These are phyloP conservation scores for Lepetodrilus schrolli DNA, from an alignment of 2,888 invertebrate species.

Conservation along the genomic window DNA sequence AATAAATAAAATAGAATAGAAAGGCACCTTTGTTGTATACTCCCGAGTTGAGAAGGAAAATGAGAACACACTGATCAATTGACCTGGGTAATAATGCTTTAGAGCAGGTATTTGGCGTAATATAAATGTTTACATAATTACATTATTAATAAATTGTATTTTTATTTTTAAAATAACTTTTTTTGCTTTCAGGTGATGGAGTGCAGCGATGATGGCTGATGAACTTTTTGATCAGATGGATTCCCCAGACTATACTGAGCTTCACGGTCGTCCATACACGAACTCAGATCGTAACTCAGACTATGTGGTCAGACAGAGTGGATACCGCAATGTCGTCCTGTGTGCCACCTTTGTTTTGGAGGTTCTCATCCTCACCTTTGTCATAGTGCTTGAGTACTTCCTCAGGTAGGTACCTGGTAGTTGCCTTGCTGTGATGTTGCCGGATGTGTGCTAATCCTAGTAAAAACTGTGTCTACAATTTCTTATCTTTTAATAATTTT, in stretches of 20 bases:
- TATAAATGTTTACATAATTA: too few relatives aligned
- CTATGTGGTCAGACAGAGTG: not conserved
- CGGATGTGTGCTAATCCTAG: not conserved
- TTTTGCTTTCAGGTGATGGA: not conserved
- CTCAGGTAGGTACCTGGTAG: slow-evolving; percentile 68
- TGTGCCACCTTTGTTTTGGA: slow-evolving; percentile 75
- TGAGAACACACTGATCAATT: too few relatives aligned
- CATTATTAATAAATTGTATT: too few relatives aligned
- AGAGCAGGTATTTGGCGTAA: too few relatives aligned
- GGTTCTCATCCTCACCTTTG: slow-evolving; percentile 73
- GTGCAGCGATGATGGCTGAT: slow-evolving; percentile 1
- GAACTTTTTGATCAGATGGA: slow-evolving; percentile 11
- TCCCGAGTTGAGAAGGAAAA: too few relatives aligned
- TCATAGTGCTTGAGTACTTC: slow-evolving; percentile 76
- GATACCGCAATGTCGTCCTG: slow-evolving; percentile 51
- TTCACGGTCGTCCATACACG: slow-evolving; percentile 7
- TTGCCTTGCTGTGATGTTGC: not conserved
- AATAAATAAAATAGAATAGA: too few relatives aligned
- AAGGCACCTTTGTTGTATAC: too few relatives aligned
- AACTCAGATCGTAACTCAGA: slow-evolving; percentile 31
- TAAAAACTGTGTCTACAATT: too few relatives aligned
- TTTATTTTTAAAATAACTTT: not conserved
- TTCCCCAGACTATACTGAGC: not conserved
- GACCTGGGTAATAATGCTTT: too few relatives aligned
- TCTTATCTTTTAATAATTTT: too few relatives aligned